A percentile compares a stretch with the other conserved stretches of the same genome.
Conservation (phyloP, 2,113 vertebrate species). For the Talpa occidentalis region DNA sequence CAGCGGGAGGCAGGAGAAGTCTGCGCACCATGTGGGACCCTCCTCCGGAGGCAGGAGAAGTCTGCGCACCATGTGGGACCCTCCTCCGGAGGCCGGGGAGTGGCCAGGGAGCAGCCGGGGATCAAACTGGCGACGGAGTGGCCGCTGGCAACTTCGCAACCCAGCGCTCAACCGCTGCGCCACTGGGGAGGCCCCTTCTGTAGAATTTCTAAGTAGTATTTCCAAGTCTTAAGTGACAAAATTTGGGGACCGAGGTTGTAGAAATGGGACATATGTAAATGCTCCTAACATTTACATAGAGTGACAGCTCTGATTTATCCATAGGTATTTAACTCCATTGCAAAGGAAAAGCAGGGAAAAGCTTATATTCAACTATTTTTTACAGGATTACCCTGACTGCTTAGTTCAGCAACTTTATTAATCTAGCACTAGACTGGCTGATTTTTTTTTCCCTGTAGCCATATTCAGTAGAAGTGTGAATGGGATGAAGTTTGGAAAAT, state of each 20-base stretch:
- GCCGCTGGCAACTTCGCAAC: no score
- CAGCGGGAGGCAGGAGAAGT: no score
- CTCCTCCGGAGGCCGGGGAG: no score
- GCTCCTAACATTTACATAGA: neutral
- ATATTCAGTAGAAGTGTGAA: neutral
- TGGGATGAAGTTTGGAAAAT: neutral
- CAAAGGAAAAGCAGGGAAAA: neutral
- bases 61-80: no score
- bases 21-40: no score
- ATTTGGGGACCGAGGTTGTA: neutral
- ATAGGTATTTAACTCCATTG: neutral
- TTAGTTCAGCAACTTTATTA: constrained; percentile 15
- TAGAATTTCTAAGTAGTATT: neutral
- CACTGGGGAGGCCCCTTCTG: no score
- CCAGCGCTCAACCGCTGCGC: no score
- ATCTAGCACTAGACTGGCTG: neutral
- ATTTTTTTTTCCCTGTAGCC: neutral
- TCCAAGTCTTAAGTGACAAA: neutral
- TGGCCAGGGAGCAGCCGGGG: no score
- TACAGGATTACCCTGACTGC: neutral
- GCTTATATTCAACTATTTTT: neutral
- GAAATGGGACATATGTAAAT: neutral
- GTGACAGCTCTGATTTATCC: neutral
- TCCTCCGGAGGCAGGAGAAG: no score
- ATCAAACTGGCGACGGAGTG: no score